Conservation (phyloP, 2,797 vertebrate species). For the Mus minutoides region DNA sequence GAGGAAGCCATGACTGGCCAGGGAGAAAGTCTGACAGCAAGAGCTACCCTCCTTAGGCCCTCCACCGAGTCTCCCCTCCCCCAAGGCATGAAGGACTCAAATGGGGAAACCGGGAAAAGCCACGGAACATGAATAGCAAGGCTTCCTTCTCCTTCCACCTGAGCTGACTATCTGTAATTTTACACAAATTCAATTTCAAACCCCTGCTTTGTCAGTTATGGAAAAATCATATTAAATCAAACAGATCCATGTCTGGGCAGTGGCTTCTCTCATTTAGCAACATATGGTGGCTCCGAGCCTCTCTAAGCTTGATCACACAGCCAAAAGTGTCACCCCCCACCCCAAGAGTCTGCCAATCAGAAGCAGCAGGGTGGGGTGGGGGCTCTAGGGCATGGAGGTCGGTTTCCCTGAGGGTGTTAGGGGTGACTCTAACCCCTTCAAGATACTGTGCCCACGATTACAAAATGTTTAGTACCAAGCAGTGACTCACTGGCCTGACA, state of each 20-base stretch:
- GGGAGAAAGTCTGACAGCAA: neutral
- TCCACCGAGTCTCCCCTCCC: neutral
- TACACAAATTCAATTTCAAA: conserved; percentile 74
- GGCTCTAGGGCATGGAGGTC: neutral
- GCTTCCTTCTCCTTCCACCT: conserved; percentile 72
- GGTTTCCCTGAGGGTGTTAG: neutral
- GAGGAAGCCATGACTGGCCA: neutral
- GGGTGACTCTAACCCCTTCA: rapidly evolving
- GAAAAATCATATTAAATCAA: conserved; percentile 79
- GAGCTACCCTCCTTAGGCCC: neutral
- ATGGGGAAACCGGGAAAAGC: conserved; percentile 68
- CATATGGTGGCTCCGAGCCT: conserved; percentile 36
- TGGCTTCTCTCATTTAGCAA: conserved; percentile 62
- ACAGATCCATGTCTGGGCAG: conserved; percentile 72
- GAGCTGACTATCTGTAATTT: conserved; percentile 66
- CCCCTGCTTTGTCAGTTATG: conserved; percentile 77
- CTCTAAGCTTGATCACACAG: neutral
- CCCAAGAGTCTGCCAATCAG: neutral
- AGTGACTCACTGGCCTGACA: rapidly evolving
- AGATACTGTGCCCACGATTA: neutral
- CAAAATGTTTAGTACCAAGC: neutral
- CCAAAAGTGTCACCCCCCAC: neutral
- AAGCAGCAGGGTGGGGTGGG: neutral
- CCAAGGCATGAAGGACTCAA: conserved; percentile 55
- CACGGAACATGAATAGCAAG: conserved; percentile 62